Evolutionary conservation across 1,140 invertebrate species (phyloP), one percentile per base, ranked within the genome.

Genomic region (Linepithema humile): DNA sequence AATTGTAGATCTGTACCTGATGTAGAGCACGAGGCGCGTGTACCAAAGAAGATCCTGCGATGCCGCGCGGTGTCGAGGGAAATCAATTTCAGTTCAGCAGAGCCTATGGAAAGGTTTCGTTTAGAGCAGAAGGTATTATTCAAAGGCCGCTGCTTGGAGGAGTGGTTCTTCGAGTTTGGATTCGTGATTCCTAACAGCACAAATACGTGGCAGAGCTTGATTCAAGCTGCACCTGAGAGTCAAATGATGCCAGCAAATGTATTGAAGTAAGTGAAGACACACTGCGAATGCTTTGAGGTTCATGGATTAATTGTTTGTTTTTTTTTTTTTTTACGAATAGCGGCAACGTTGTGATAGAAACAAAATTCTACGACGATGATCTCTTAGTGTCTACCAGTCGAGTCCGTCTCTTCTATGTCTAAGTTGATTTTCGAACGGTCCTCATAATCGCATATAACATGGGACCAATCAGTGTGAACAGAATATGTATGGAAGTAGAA

Each of bases 191-290:
- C 99, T 23, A 98, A 99, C 90, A 99, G 99, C 23, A 99, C 99
- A 57, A 99, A 99, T 94, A 99, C 99, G 4, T 99, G 99, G 99
- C 99, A 99, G 94, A 99, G 98, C 80, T 95, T 98, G 23, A 99
- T 99, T 89, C 98, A 99, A 95, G 99, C 99, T 48, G 99, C 99
- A 0, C 99, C 99, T 3, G 99, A 99, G 94, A 99, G 98, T 84
- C 98, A 99, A 95, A 99, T 99, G 99, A 99, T 99, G 98, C 99
- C 99, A 55, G 98, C 99, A 1, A 98, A 98, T 95, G 96, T 99
- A 85, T 95, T 99, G 86, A 99, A 98, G 97, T 98, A 95, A 95
- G 94, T 93, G 6, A 6, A 50, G 3, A 12, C 3, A 23, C 1
- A n/a, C 3, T 9, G 7, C 2, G 7, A 0, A 32, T 26, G 12